Base-by-base conservation (phyloP, 2,888 invertebrate genomes). In the Cordylochernes scorpioides region DNA sequence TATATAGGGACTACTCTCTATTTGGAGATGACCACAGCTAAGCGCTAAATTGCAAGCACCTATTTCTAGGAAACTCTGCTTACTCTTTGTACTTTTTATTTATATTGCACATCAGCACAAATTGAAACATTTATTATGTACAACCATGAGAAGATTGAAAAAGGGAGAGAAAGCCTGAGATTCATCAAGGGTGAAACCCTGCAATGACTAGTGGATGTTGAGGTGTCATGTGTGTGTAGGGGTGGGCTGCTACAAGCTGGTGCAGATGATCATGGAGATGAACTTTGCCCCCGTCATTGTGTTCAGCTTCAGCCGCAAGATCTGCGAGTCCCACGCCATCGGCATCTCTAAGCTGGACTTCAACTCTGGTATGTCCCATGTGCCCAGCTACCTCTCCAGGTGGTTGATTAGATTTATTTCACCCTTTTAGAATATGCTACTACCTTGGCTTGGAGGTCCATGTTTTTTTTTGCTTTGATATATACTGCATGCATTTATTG, bases 271-370 rank as follows among this genome's bases (percentile, higher is more conserved):
- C 22, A 86, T 91, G 80, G 91, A 97, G 49, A 62, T 84, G 15
- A 84, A 82, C 52, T 82, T 94, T 53, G 82, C 91, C 0, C 97
- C 97, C 0, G 88, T 91, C 3, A 97, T 99, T 42, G 80, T 91
- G 32, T 99, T 99, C 60, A 91, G 91, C 49, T 99, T 99, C 54
- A 88, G 88, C 47, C 86, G 91, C 50, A 94, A 88, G 49, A 94
- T 97, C 44, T 99, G 97, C 49, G 97, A 99, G 52, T 57, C 72
- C 0, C 97, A 86, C 51, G 97, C 94, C 1, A 68, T 82, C 64
- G 80, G 86, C 53, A 74, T 97, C 72, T 71, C 88, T 1, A 86
- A 86, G 52, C 57, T 97, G 42, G 94, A 97, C 57, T 86, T 97
- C 48, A 97, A 91, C 50, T 73, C 77, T 15, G 64, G 73, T 72